Evolutionary conservation across 2,888 invertebrate genomes (phyloP).

Genomic region (Agrochola circellaris): DNA sequence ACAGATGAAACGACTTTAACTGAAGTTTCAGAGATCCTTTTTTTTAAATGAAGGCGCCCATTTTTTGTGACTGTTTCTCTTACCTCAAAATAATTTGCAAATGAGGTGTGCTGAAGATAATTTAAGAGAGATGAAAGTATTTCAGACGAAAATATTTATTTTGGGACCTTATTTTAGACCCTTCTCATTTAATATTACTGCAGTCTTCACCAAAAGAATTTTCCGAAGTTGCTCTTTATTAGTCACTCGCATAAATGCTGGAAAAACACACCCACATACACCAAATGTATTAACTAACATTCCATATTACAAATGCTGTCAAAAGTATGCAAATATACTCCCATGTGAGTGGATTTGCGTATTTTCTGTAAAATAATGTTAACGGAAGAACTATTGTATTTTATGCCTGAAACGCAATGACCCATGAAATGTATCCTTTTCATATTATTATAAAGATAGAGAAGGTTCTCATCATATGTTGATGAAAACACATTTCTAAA

Average conservation of each 20-base stretch:
- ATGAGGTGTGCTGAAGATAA: slow-evolving; percentile 12
- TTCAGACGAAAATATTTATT: background rate
- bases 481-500: background rate
- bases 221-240: background rate
- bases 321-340: slow-evolving; percentile 12
- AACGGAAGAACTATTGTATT: background rate
- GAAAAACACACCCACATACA: background rate
- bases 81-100: slow-evolving; percentile 25
- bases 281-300: background rate
- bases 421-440: background rate
- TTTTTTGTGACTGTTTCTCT: slow-evolving; percentile 17
- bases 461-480: background rate
- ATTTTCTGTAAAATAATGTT: slow-evolving; percentile 8
- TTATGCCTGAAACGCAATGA: background rate
- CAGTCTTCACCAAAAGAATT: background rate
- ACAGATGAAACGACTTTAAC: slow-evolving; percentile 29
- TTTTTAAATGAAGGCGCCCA: background rate
- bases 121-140: background rate
- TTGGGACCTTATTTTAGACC: background rate
- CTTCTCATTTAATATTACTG: background rate
- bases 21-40: slow-evolving; percentile 4
- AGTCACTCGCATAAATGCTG: too few relatives aligned
- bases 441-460: background rate
- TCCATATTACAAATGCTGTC: background rate
- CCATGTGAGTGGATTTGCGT: background rate